Base-by-base conservation (phyloP, 2,797 vertebrate species). In the Lates japonicus region DNA sequence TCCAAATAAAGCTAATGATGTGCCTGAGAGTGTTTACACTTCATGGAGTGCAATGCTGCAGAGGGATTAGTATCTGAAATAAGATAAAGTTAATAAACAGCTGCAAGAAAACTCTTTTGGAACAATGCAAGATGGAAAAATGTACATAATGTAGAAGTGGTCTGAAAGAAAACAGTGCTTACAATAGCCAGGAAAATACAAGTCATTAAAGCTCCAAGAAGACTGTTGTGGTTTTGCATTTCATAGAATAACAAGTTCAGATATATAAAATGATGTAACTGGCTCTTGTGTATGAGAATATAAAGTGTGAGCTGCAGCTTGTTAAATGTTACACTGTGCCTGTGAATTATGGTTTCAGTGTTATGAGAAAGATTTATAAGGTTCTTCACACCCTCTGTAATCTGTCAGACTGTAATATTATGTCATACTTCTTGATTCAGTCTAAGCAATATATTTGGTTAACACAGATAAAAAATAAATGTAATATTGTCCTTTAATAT, bases 1-100 rank as follows among this genome's bases (percentile, higher is more conserved):
- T 78, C 78, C 57, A 82, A 80, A 83, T 85, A 73, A 72, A 82
- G 84, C 65, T 88, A 58, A 83, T 72, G 16, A 70, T 55, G 42
- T 62, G 65, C 69, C 67, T 48, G 25, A 31, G 58, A 72, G 76
- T 70, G 67, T 88, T 80, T 71, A 65, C 10, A 13, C 64, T 54
- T 48, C 35, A 37, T 70, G 71, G 20, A 66, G 29, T 42, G 68
- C 64, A 64, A 71, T n/a, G 7, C 31, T 71, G 63, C 41, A n/a
- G 9, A 67, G 72, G 71, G 63, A 82, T 73, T 65, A 62, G 44
- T 22, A 70, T 65, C 57, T 74, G 65, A 68, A 81, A 52, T 70
- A 19, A 42, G 35, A 39, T 7, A 19, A 62, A 74, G 25, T 61
- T 64, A 19, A 57, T 44, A 48, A 60, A 59, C 22, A 19, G 41